Conservation (phyloP, 2,797 vertebrate species). For the Poeciliopsis presidionis region DNA sequence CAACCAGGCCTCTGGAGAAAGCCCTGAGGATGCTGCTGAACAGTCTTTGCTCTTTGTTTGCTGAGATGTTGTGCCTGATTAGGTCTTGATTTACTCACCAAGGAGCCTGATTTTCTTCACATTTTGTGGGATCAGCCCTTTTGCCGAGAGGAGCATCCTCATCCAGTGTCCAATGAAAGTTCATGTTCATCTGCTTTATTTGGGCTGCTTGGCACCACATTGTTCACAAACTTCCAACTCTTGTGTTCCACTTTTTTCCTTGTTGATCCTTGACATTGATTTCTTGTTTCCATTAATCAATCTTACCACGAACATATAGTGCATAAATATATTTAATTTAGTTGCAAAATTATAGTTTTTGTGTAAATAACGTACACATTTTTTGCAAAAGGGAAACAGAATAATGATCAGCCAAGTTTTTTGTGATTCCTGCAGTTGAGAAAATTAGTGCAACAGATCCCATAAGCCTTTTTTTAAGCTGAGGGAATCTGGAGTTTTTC, state of each 20-base stretch:
- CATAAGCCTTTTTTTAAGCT: too few relatives aligned
- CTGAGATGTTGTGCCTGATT: neutral
- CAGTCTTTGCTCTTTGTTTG: neutral
- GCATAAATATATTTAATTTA: neutral
- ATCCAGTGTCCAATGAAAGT: neutral
- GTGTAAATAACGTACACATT: neutral
- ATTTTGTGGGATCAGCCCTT: neutral
- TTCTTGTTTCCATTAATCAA: neutral
- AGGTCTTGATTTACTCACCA: neutral
- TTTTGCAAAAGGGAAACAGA: neutral
- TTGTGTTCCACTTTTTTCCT: neutral
- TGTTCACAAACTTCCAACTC: neutral
- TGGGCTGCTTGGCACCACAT: neutral
- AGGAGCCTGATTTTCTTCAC: neutral
- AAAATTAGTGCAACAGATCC: too few relatives aligned
- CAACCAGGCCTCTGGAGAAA: neutral
- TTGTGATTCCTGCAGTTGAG: too few relatives aligned
- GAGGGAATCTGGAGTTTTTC: too few relatives aligned
- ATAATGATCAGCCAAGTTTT: neutral
- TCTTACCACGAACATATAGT: neutral
- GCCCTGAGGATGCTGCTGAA: neutral
- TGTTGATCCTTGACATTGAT: neutral
- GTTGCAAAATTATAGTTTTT: neutral
- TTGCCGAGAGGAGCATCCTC: neutral
- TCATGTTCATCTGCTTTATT: neutral